A percentile compares a stretch with the other conserved stretches of the same genome.
phyloP scores from a whole-genome alignment of 2,113 vertebrate species.

The Saiga tatarica region DNA sequence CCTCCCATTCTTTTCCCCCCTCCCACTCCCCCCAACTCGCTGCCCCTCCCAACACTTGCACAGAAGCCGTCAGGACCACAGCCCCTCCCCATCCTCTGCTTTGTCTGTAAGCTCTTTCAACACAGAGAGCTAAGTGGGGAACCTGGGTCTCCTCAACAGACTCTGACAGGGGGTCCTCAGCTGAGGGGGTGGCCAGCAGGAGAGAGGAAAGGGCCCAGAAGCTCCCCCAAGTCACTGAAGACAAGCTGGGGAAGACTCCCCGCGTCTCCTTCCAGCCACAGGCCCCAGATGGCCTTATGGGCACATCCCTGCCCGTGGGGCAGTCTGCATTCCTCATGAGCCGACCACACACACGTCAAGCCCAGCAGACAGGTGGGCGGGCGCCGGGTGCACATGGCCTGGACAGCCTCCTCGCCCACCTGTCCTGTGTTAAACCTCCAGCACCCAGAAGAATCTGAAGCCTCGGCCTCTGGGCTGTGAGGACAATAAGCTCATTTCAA shows the following conservation, averaged over 20 bases:
- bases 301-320: neutral
- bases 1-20: no score
- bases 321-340: neutral
- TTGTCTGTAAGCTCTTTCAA: neutral
- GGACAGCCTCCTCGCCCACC: neutral
- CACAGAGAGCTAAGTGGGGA: accelerated
- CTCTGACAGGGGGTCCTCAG: no score
- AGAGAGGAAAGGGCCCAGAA: neutral
- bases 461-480: neutral
- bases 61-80: neutral
- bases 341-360: accelerated
- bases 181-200: no score
- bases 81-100: neutral
- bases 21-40: no score
- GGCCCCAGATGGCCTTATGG: neutral
- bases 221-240: neutral
- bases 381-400: accelerated
- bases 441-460: neutral
- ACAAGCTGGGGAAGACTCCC: neutral
- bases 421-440: neutral
- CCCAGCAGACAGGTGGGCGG: accelerated
- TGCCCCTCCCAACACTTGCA: neutral
- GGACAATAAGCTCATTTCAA: accelerated
- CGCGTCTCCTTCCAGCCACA: accelerated
- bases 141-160: neutral